These are phyloP conservation scores for Callosobruchus maculatus DNA, from an alignment of 2,888 invertebrate genomes.

Conservation along the genomic window DNA sequence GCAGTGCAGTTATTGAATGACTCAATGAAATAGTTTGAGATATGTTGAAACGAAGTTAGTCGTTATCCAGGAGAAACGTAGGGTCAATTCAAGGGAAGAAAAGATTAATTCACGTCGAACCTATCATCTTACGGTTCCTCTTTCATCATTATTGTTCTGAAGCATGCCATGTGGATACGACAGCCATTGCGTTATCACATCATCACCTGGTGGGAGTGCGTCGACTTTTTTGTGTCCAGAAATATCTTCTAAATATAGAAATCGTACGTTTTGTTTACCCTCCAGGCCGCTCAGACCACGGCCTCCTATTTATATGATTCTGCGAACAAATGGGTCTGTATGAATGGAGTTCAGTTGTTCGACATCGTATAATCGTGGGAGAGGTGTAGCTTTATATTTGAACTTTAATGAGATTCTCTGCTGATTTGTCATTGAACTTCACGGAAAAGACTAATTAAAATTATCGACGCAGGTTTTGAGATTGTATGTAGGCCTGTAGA, in stretches of 20 bases:
- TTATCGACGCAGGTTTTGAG: too few relatives aligned
- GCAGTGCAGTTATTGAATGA: too few relatives aligned
- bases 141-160: not conserved
- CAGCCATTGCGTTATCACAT: not conserved
- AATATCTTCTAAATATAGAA: not conserved
- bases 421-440: not conserved
- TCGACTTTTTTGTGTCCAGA: not conserved
- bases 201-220: not conserved
- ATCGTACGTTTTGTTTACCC: not conserved
- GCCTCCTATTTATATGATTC: not conserved
- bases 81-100: too few relatives aligned
- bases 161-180: not conserved
- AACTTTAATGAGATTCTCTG: not conserved
- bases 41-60: too few relatives aligned
- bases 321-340: not conserved
- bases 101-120: too few relatives aligned
- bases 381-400: not conserved
- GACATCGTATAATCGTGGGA: not conserved
- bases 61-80: too few relatives aligned
- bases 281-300: not conserved
- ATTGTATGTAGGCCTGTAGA: too few relatives aligned
- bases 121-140: too few relatives aligned
- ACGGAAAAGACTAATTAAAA: not conserved
- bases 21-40: too few relatives aligned
- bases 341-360: not conserved